phyloP scores from a whole-genome alignment of 2,888 invertebrate species.

The Diloba caeruleocephala region DNA sequence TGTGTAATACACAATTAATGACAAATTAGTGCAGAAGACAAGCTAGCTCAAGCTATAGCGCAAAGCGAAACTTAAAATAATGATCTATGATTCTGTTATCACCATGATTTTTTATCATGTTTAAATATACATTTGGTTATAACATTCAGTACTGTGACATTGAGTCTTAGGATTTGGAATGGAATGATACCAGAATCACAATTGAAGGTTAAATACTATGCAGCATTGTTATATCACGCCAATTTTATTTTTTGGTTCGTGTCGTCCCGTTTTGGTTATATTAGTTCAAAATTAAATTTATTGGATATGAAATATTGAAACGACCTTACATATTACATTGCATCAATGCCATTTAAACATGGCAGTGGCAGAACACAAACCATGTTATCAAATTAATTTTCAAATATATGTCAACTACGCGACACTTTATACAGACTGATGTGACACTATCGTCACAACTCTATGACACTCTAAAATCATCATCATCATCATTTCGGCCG shows the following conservation, averaged over 20 bases:
- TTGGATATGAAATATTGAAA: too few species aligned
- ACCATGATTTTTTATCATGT: constrained; percentile 8
- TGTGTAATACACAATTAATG: constrained; percentile 51
- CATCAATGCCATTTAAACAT: too few species aligned
- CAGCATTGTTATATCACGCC: constrained; percentile 44
- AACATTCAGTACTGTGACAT: too few species aligned
- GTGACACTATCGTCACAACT: too few species aligned
- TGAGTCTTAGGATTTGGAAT: background rate
- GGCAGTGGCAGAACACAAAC: too few species aligned
- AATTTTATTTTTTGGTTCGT: constrained; percentile 5
- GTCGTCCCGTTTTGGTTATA: background rate
- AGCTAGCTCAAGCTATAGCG: constrained; percentile 47
- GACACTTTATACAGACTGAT: too few species aligned
- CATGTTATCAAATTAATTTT: too few species aligned
- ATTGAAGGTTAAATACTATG: constrained; percentile 38
- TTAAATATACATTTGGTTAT: too few species aligned
- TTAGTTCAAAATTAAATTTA: background rate
- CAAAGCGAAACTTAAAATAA: constrained; percentile 52
- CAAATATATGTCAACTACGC: too few species aligned
- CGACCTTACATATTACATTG: too few species aligned
- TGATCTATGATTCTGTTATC: constrained; percentile 38
- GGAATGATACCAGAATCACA: constrained; percentile 44
- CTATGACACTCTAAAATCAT: too few species aligned
- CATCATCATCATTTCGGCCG: too few species aligned
- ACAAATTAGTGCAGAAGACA: constrained; percentile 27